Base-by-base conservation (phyloP, 2,113 vertebrate genomes). In the Sminthopsis crassicaudata region DNA sequence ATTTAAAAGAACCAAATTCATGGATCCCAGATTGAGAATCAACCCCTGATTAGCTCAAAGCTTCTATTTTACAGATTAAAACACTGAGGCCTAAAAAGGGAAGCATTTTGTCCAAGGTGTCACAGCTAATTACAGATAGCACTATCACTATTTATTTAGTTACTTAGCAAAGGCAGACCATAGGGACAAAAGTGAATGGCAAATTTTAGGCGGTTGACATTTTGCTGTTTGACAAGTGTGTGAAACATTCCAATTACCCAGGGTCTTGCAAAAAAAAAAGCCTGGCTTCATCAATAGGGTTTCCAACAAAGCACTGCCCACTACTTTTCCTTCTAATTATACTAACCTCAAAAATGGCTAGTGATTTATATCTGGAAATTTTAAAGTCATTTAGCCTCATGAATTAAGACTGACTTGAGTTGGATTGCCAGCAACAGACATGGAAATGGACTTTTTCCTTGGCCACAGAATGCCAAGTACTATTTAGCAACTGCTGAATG, bases 291-390 rank as follows among this genome's bases (percentile, higher is more conserved):
- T 91, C 53, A 36, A 9, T 89, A 1, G 57, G 27, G 94, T 95
- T 92, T 54, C 92, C 42, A 46, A 91, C 94, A 96, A 92, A 67
- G 30, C 22, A 55, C 46, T n/a, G 36, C 23, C 54, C 24, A 36
- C 27, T 92, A 27, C 51, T 57, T 84, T 48, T 42, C 7, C 46
- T 84, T 94, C 92, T 95, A 24, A 54, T 51, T 95, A 55, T 91
- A 27, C 94, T 36, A 91, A 48, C 30, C 36, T 88, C 14, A 55
- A 92, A 94, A 96, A 95, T 30, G 67, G 46, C 25, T 91, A 60
- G 46, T 89, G 54, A 89, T 93, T 96, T 95, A 96, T 94, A 96
- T 95, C 94, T 92, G 91, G 91, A 93, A 93, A 92, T 92, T 95
- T 76, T 54, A 94, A 96, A 96, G 54, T 93, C 52, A 95, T 60